Evolutionary conservation across 2,797 vertebrate genomes (phyloP), one percentile per base, ranked within the genome.

Genomic region (Microcaecilia unicolor): DNA sequence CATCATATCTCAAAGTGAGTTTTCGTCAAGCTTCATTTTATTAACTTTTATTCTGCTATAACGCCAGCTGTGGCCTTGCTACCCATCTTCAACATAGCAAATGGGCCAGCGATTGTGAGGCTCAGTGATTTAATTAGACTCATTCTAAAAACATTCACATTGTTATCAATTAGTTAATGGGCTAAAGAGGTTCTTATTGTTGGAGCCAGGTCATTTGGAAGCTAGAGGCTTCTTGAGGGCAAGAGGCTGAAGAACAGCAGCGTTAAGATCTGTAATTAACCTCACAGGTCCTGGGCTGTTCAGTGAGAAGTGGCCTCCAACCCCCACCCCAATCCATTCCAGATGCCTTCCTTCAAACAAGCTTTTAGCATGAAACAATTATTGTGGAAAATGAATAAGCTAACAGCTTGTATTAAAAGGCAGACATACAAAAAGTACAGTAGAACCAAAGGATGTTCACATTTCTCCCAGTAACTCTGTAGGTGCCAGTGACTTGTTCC

Each of bases 101-200:
- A 83, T 76, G 72, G 64, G 77, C 68, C 39, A 43, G 61, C 76
- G 71, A 81, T 81, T 81, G 76, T 76, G 66, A 78, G 74, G 62
- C 73, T 79, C 38, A 44, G 74, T 73, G 77, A 80, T 82, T 86
- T 82, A 86, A 85, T 86, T 81, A 83, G 78, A 81, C 76, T 76
- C 78, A 70, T 80, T 84, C 68, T 65, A 74, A n/a, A n/a, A 81
- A 83, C 70, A 80, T 73, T 81, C 76, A 75, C 78, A 70, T 85
- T 82, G 81, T 82, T 83, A 83, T 85, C 84, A 86, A 83, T 84
- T 83, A 86, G 81, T 83, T 83, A 83, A 83, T 80, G 70, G 77
- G 74, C 75, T 81, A 80, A 76, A 76, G 79, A 76, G 78, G 78
- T 76, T 64, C 66, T 72, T 72, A 77, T 83, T 81, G 74, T 81